These are phyloP conservation scores for Lithobates sylvaticus DNA, from an alignment of 2,797 vertebrate species.

Conservation along the genomic window DNA sequence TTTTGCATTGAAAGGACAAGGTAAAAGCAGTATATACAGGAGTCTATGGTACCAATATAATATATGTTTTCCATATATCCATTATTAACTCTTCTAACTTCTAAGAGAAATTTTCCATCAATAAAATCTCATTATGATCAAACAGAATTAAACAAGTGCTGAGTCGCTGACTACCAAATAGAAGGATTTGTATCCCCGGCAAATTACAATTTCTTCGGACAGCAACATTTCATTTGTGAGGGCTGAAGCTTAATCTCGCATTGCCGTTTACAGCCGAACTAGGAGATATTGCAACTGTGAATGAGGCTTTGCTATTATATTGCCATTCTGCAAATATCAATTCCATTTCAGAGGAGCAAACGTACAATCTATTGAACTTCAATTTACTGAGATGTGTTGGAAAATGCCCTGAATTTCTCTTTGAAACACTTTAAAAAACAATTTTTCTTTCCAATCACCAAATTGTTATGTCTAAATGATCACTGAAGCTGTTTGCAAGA, in stretches of 20 bases:
- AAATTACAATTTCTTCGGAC: not conserved
- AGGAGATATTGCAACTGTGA: slow-evolving; percentile 4
- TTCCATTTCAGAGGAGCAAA: slow-evolving; percentile 67
- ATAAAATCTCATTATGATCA: slow-evolving; percentile 12
- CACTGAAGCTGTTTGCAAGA: slow-evolving; percentile 65
- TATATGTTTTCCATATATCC: not conserved
- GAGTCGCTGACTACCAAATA: slow-evolving; percentile 33
- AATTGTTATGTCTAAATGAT: slow-evolving; percentile 66
- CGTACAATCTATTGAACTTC: slow-evolving; percentile 70
- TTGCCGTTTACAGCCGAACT: slow-evolving; percentile 38
- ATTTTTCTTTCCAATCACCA: slow-evolving; percentile 64
- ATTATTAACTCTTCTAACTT: not conserved
- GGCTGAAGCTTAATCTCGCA: slow-evolving; percentile 34
- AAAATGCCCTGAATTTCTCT: slow-evolving; percentile 67
- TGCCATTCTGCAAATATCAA: slow-evolving; percentile 62
- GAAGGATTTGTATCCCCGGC: slow-evolving; percentile 12
- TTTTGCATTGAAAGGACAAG: too few relatives aligned
- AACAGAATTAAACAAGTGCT: slow-evolving; percentile 4
- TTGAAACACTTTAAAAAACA: slow-evolving; percentile 68
- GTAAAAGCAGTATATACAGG: not conserved
- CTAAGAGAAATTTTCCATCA: not conserved
- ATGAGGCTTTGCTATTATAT: slow-evolving; percentile 49
- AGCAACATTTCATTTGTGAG: slow-evolving; percentile 29
- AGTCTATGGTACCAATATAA: not conserved
- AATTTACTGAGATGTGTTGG: slow-evolving; percentile 66